Conservation (phyloP, 2,888 invertebrate genomes). For the Dinocampus coccinellae region DNA sequence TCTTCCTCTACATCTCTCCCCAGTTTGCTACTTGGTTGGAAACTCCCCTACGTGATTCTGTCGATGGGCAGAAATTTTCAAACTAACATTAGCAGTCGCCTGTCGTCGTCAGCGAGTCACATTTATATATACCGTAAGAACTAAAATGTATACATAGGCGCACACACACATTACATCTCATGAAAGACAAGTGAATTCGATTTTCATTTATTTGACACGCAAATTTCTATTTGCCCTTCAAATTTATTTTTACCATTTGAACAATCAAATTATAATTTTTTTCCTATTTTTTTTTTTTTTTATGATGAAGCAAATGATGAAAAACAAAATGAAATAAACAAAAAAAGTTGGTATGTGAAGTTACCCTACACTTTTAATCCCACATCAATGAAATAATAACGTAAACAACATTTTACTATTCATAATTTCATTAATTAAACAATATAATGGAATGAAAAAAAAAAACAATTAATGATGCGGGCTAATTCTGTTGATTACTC, state of each 20-base stretch:
- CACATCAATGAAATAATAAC: no score
- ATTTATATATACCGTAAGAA: neutral
- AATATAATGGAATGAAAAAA: no score
- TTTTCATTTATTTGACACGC: slow-evolving; percentile 24
- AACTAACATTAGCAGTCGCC: slow-evolving; percentile 12
- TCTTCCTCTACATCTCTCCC: no score
- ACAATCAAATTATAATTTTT: slow-evolving; percentile 27
- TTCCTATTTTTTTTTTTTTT: no score
- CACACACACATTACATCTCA: neutral
- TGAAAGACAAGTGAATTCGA: slow-evolving; percentile 7
- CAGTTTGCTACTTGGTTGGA: neutral
- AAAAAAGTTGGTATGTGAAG: no score
- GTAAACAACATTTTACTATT: no score
- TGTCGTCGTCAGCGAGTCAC: neutral
- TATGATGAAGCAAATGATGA: no score
- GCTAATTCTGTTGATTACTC: no score
- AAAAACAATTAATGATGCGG: no score
- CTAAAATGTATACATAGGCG: neutral
- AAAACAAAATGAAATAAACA: no score
- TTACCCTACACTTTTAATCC: no score
- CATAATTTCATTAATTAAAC: no score
- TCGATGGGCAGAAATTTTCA: neutral
- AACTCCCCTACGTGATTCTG: neutral
- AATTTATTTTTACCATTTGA: slow-evolving; percentile 17
- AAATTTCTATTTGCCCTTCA: slow-evolving; percentile 23